Evolutionary conservation across 2,888 invertebrate species (phyloP).

Genomic region (Drosophila dives): DNA sequence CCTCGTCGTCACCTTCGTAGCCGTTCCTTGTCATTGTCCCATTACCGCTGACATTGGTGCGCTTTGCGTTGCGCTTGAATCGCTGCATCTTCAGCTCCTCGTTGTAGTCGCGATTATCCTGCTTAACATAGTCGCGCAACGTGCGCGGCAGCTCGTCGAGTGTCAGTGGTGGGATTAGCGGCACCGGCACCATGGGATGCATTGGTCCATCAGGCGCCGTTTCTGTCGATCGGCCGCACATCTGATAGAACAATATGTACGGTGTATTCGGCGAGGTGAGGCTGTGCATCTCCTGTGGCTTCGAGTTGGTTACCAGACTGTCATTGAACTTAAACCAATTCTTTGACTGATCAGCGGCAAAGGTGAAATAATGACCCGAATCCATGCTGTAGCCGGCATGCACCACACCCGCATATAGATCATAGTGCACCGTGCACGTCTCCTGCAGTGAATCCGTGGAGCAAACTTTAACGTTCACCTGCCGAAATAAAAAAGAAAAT

Average conservation of each 20-base stretch:
- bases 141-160: constrained; percentile 83
- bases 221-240: constrained; percentile 82
- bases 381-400: constrained; percentile 93
- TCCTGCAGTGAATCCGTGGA: constrained; percentile 81
- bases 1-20: constrained; percentile 78
- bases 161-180: constrained; percentile 73
- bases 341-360: constrained; percentile 88
- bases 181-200: constrained; percentile 78
- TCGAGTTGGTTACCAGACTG: constrained; percentile 88
- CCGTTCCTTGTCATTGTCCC: constrained; percentile 48
- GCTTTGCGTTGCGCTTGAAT: constrained; percentile 65
- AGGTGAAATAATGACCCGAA: constrained; percentile 95
- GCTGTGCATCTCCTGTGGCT: constrained; percentile 87
- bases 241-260: constrained; percentile 92
- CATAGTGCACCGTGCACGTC: constrained; percentile 86
- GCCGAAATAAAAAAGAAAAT: background rate
- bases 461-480: constrained; percentile 85
- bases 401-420: constrained; percentile 92
- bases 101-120: constrained; percentile 81
- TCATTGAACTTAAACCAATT: constrained; percentile 94
- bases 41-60: constrained; percentile 32
- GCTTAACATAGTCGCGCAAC: constrained; percentile 82
- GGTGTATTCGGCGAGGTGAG: constrained; percentile 91
- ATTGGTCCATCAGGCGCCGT: constrained; percentile 60
- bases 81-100: constrained; percentile 80